Conservation (phyloP, 1,140 invertebrate species). For the Leptopilina boulardi region DNA sequence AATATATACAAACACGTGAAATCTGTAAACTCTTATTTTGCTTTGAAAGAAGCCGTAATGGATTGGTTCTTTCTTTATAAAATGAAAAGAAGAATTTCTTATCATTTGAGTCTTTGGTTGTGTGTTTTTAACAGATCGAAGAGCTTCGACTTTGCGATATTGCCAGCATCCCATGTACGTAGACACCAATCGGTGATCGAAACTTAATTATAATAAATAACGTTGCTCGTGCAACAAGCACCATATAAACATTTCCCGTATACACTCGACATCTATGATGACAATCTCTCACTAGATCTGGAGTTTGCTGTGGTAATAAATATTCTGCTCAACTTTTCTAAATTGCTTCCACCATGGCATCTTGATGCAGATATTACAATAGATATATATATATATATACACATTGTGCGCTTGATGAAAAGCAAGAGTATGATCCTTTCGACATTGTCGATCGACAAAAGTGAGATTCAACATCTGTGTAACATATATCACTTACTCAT, state of each 20-base stretch:
- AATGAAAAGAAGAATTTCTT: background rate
- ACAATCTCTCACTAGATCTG: background rate
- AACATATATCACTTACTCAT: too few species aligned
- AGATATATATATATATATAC: too few species aligned
- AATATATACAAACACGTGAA: too few species aligned
- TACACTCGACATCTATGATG: slow-evolving; percentile 8
- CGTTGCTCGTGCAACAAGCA: slow-evolving; percentile 8
- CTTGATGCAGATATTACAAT: slow-evolving; percentile 2
- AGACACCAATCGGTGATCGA: slow-evolving; percentile 19
- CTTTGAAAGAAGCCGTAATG: background rate
- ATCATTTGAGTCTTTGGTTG: too few species aligned
- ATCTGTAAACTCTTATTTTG: background rate
- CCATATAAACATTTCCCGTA: slow-evolving; percentile 2
- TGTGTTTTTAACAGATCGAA: too few species aligned
- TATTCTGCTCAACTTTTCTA: slow-evolving; percentile 7
- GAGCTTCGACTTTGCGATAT: background rate
- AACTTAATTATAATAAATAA: slow-evolving; percentile 45
- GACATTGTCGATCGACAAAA: slow-evolving; percentile 55
- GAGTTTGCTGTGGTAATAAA: slow-evolving; percentile 4
- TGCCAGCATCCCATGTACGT: slow-evolving; percentile 8
- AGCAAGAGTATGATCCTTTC: slow-evolving; percentile 43
- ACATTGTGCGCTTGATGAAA: slow-evolving; percentile 2
- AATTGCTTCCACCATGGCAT: slow-evolving; percentile 8
- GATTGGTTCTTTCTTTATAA: background rate
- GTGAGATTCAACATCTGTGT: slow-evolving; percentile 51